Conservation (phyloP, 2,797 vertebrate genomes). For the Trematomus bernacchii region DNA sequence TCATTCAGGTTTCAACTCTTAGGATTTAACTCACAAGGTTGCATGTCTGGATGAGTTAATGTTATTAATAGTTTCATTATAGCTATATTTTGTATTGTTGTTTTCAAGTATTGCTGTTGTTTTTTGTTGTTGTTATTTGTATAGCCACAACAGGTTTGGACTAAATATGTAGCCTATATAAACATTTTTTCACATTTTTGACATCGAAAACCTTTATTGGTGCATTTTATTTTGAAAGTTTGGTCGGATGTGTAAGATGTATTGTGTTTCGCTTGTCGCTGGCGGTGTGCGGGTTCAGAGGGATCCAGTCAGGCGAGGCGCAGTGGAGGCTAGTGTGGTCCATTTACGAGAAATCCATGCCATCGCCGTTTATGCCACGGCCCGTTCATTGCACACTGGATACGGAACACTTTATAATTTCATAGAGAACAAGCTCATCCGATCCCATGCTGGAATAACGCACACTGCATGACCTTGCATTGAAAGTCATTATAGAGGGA, state of each 20-base stretch:
- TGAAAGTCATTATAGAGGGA: conserved; percentile 78
- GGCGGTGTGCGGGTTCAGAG: conserved; percentile 22
- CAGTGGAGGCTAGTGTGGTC: conserved; percentile 59
- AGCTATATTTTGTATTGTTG: not conserved
- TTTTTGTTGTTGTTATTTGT: not conserved
- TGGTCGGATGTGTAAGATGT: conserved; percentile 6
- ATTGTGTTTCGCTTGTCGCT: not conserved
- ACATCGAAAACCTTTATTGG: fast-evolving
- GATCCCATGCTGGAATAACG: conserved; percentile 9
- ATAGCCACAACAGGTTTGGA: not conserved
- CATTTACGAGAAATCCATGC: conserved; percentile 51
- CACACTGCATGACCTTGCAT: conserved; percentile 74
- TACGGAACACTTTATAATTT: not conserved
- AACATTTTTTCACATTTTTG: not conserved
- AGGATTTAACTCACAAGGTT: not conserved
- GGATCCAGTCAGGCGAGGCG: conserved; percentile 46
- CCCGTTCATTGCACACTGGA: conserved; percentile 29
- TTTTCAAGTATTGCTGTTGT: too few relatives aligned
- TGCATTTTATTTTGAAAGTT: conserved; percentile 41
- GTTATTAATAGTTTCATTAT: not conserved
- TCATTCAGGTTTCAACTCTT: too few relatives aligned
- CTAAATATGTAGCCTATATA: not conserved
- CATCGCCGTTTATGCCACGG: conserved; percentile 41
- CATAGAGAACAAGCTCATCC: not conserved
- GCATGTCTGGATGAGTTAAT: not conserved